Conservation (phyloP, 2,888 invertebrate genomes). For the Leptopilina drosophilae region DNA sequence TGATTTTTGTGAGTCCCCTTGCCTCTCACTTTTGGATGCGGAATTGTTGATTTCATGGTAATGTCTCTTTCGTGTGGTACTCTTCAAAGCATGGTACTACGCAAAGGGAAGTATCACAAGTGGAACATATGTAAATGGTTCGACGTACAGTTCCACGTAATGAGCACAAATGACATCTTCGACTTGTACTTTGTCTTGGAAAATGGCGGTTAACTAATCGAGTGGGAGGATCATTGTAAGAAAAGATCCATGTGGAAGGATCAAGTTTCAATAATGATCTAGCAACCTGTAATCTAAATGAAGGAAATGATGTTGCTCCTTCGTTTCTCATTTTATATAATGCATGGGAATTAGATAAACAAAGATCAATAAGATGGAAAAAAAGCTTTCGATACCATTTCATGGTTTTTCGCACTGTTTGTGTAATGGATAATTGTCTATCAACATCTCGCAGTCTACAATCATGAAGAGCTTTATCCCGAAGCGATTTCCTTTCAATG, state of each 20-base stretch:
- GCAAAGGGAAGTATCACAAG: not conserved
- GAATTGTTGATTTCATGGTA: too few relatives aligned
- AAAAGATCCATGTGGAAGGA: constrained; percentile 26
- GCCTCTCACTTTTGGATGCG: too few relatives aligned
- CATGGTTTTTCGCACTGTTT: constrained; percentile 50
- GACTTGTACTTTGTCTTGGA: constrained; percentile 44
- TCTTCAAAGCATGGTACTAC: constrained; percentile 20
- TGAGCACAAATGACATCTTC: constrained; percentile 42
- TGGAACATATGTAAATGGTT: constrained; percentile 22
- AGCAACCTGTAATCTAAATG: constrained; percentile 41
- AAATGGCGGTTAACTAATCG: constrained; percentile 42
- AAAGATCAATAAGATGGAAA: constrained; percentile 48
- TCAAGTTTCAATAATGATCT: constrained; percentile 33
- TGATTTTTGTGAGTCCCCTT: too few relatives aligned
- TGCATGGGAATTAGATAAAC: constrained; percentile 43
- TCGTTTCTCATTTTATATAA: constrained; percentile 46
- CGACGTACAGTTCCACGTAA: constrained; percentile 34
- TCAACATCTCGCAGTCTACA: constrained; percentile 49
- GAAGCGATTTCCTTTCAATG: constrained; percentile 45
- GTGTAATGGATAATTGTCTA: constrained; percentile 49
- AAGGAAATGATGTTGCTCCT: constrained; percentile 27
- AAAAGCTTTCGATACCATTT: constrained; percentile 54
- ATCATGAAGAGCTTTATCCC: constrained; percentile 42
- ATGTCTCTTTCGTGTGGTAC: not conserved
- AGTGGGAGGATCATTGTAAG: constrained; percentile 35